phyloP scores from a whole-genome alignment of 2,113 vertebrate species.

The Macaca nemestrina region DNA sequence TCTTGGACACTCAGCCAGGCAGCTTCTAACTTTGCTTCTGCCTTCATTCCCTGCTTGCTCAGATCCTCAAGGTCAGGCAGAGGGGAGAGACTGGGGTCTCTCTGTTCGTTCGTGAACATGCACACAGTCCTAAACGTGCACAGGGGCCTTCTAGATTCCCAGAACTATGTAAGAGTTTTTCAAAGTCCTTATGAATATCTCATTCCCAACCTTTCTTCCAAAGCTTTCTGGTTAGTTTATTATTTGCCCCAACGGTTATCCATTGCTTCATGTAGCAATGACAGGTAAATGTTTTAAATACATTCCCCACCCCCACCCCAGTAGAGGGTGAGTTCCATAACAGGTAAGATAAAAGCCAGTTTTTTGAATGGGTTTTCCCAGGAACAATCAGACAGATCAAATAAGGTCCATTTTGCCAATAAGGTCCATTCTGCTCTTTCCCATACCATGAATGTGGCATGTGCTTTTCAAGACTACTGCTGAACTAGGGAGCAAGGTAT shows the following conservation, averaged over 20 bases:
- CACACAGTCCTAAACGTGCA: background rate
- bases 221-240: background rate
- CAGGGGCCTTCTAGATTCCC: background rate
- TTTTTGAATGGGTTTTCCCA: background rate
- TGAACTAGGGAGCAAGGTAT: background rate
- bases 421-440: background rate
- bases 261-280: background rate
- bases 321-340: background rate
- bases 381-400: background rate
- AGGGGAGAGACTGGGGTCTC: background rate
- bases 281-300: too few relatives aligned
- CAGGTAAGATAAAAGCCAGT: background rate
- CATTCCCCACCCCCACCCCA: too few relatives aligned
- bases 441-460: background rate
- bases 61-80: background rate
- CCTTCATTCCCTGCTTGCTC: background rate
- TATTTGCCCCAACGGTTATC: background rate
- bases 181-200: background rate
- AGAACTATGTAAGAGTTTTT: background rate
- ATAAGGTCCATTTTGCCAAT: background rate
- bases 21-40: background rate
- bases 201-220: background rate
- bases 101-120: background rate
- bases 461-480: background rate
- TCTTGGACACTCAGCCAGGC: background rate